Conservation (phyloP, 2,888 invertebrate species). For the Mythimna vitellina region DNA sequence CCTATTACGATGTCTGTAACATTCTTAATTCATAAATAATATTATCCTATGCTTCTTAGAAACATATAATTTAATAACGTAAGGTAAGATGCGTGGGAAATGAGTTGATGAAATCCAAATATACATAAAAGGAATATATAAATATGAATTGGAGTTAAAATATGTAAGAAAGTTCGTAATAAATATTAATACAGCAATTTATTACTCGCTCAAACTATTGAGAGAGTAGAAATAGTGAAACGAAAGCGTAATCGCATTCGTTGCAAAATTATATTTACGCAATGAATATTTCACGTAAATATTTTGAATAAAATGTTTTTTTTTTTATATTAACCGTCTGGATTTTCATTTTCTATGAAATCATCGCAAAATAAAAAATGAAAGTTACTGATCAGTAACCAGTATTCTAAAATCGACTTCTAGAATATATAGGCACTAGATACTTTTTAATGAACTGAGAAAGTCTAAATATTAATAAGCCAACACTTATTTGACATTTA, state of each 20-base stretch:
- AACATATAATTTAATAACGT: constrained; percentile 20
- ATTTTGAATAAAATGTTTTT: background rate
- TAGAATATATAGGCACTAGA: no score
- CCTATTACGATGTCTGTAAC: no score
- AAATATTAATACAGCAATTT: constrained; percentile 34
- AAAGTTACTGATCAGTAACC: no score
- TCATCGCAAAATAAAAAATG: no score
- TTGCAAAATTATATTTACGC: background rate
- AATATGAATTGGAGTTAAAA: constrained; percentile 18
- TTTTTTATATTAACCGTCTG: background rate
- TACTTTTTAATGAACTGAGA: no score
- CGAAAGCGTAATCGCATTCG: background rate
- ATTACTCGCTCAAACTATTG: background rate
- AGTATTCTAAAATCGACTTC: no score
- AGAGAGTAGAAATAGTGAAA: no score
- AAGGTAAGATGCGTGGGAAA: background rate
- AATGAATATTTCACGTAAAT: constrained; percentile 4
- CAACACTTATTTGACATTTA: no score
- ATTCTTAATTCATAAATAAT: constrained; percentile 34
- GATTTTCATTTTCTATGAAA: no score
- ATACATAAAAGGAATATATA: constrained; percentile 15
- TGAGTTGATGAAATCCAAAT: constrained; percentile 36
- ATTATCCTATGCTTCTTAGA: constrained; percentile 6
- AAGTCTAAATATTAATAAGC: no score
- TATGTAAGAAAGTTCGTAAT: constrained; percentile 7